phyloP scores from a whole-genome alignment of 2,888 invertebrate genomes.

The Drosophila rellima region DNA sequence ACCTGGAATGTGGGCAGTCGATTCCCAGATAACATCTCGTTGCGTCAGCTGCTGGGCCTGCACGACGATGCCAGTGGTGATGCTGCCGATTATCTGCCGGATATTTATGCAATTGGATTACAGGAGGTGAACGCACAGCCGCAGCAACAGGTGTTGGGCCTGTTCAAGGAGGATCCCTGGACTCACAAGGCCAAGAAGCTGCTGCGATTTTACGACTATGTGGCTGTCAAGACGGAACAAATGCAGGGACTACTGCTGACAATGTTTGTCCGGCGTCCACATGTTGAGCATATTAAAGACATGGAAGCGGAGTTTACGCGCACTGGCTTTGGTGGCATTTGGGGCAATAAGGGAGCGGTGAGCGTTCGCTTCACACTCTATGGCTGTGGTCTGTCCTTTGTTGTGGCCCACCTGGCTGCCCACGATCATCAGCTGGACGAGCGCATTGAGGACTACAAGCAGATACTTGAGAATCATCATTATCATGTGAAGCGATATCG shows the following conservation, averaged over 20 bases:
- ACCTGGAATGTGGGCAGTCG: conserved; percentile 97
- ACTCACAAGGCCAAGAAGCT: conserved; percentile 90
- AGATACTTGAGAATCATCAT: conserved; percentile 93
- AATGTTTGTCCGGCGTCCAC: conserved; percentile 92
- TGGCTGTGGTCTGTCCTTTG: conserved; percentile 94
- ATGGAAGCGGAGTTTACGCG: conserved; percentile 95
- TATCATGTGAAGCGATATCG: conserved; percentile 92
- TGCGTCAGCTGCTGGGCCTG: conserved; percentile 90
- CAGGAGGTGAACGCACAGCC: conserved; percentile 97
- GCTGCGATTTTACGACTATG: conserved; percentile 90
- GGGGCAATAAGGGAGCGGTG: conserved; percentile 99
- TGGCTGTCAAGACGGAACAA: conserved; percentile 92
- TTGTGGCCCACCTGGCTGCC: conserved; percentile 96
- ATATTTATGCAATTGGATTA: conserved; percentile 94
- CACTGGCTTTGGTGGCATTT: conserved; percentile 96
- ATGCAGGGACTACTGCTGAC: conserved; percentile 94
- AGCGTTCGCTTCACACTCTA: conserved; percentile 94
- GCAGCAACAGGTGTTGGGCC: conserved; percentile 92
- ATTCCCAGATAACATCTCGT: conserved; percentile 90
- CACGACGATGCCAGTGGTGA: conserved; percentile 87
- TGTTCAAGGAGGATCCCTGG: conserved; percentile 95
- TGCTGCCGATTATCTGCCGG: conserved; percentile 87
- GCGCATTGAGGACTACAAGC: conserved; percentile 94
- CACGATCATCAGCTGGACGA: conserved; percentile 94
- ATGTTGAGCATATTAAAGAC: conserved; percentile 92